Evolutionary conservation across 2,113 vertebrate species (phyloP).

Genomic region (Phoxinus phoxinus): DNA sequence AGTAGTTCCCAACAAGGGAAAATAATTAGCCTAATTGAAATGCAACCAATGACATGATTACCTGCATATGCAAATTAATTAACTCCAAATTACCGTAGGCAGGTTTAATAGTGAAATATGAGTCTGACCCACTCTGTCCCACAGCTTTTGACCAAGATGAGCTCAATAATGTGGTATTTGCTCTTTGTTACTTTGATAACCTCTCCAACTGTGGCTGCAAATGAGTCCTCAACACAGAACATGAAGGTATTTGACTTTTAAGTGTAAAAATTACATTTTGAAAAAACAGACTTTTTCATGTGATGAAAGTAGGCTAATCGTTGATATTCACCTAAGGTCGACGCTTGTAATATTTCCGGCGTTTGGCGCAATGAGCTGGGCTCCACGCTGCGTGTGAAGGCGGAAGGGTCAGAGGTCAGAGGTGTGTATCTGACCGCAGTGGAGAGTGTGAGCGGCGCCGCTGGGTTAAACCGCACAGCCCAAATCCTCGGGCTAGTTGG

Average conservation of each 20-base stretch:
- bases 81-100: not conserved
- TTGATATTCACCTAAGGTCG: not conserved
- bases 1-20: not conserved
- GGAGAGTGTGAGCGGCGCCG: constrained; percentile 41
- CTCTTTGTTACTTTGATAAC: not conserved
- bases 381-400: constrained; percentile 34
- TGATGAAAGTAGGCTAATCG: not conserved
- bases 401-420: constrained; percentile 30
- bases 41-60: not conserved
- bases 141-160: not conserved
- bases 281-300: not conserved
- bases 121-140: not conserved
- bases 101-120: constrained; percentile 24
- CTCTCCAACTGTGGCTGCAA: not conserved
- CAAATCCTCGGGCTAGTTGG: constrained; percentile 45
- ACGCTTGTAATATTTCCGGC: constrained; percentile 50
- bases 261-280: not conserved
- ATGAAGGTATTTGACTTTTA: constrained; percentile 1
- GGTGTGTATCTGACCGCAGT: constrained; percentile 46
- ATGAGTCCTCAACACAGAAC: not conserved
- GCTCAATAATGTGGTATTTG: not conserved
- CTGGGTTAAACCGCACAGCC: constrained; percentile 33
- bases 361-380: constrained; percentile 52
- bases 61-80: constrained; percentile 35
- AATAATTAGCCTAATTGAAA: not conserved